Evolutionary conservation across 2,888 invertebrate genomes (phyloP).

Genomic region (Cremastinae sp.): DNA sequence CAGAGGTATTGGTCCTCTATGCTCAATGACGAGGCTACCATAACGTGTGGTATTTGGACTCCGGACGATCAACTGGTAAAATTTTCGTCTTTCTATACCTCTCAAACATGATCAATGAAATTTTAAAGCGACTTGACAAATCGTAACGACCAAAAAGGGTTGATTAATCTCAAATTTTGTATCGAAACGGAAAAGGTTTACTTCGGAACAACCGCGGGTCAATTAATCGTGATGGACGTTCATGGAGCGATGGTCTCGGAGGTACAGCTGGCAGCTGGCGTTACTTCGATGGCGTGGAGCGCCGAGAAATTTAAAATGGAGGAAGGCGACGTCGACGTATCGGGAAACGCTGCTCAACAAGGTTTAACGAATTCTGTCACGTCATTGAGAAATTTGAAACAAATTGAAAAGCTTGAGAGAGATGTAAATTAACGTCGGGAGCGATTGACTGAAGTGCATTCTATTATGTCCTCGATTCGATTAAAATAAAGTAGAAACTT

Average conservation of each 20-base stretch:
- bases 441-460: neutral
- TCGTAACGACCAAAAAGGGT: neutral
- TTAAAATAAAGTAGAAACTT: neutral
- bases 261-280: slow-evolving; percentile 84
- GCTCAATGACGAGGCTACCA: slow-evolving; percentile 95
- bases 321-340: slow-evolving; percentile 88
- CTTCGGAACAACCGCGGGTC: slow-evolving; percentile 96
- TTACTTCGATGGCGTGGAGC: slow-evolving; percentile 97
- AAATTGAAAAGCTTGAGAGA: slow-evolving; percentile 5
- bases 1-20: slow-evolving; percentile 99
- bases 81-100: slow-evolving; percentile 42
- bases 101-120: neutral
- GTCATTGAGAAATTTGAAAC: neutral
- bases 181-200: slow-evolving; percentile 84
- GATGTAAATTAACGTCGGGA: neutral
- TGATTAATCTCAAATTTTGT: slow-evolving; percentile 8
- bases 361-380: slow-evolving; percentile 58
- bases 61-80: slow-evolving; percentile 95
- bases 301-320: slow-evolving; percentile 99
- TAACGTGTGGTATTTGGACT: slow-evolving; percentile 98
- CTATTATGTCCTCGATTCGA: neutral
- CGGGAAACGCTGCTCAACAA: slow-evolving; percentile 70
- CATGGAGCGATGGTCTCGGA: slow-evolving; percentile 97
- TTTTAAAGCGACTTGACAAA: neutral
- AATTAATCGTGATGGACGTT: slow-evolving; percentile 98